These are phyloP conservation scores for Zygothrica quintamaculata DNA, from an alignment of 2,888 invertebrate species.

Conservation along the genomic window DNA sequence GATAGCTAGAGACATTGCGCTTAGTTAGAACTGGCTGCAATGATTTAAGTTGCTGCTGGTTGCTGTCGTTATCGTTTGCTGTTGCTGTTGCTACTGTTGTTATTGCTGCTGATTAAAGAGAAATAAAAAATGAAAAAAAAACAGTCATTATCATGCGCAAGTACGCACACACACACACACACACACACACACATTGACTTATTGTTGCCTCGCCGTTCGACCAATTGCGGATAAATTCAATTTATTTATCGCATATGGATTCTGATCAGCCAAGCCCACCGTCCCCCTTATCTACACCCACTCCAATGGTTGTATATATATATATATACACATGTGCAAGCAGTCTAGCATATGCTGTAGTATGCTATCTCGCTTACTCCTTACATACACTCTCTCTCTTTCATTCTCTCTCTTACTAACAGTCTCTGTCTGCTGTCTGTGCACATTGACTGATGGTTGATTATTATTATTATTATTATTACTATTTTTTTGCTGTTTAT, in stretches of 20 bases:
- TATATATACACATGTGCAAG: constrained; percentile 17
- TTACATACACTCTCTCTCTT: too few relatives aligned
- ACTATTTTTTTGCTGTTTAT: constrained; percentile 1
- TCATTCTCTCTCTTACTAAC: constrained; percentile 5
- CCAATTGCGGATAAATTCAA: constrained; percentile 83
- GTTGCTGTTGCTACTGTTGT: constrained; percentile 25
- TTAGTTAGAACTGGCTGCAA: constrained; percentile 72
- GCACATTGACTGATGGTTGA: constrained; percentile 70
- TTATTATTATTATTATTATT: constrained; percentile 5
- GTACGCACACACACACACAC: constrained; percentile 24
- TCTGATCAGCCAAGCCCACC: constrained; percentile 61
- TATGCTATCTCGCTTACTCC: constrained; percentile 35
- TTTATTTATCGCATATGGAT: constrained; percentile 82
- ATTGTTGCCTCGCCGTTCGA: constrained; percentile 55
- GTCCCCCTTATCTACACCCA: neutral
- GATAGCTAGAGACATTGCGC: constrained; percentile 65
- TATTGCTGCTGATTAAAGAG: constrained; percentile 71
- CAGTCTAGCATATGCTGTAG: constrained; percentile 28
- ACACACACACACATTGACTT: constrained; percentile 18
- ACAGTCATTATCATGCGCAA: constrained; percentile 64
- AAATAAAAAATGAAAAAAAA: too few relatives aligned
- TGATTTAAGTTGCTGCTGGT: constrained; percentile 67
- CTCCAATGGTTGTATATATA: neutral
- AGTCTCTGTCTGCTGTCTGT: constrained; percentile 39
- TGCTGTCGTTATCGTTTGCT: constrained; percentile 44